Evolutionary conservation across 2,113 vertebrate species (phyloP).

Genomic region (Heloderma charlesbogerti): DNA sequence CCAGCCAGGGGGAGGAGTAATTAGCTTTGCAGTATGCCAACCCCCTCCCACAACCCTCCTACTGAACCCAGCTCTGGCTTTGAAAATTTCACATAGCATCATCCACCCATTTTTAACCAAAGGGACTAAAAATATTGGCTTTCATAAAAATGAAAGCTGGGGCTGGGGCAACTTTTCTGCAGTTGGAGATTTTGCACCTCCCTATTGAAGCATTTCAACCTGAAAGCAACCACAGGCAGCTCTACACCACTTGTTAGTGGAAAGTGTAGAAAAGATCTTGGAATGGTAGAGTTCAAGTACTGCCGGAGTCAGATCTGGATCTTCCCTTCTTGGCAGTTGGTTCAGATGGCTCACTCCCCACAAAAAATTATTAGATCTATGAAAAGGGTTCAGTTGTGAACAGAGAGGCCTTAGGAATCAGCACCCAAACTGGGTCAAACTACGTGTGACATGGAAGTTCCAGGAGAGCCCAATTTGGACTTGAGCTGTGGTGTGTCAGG

Average conservation of each 20-base stretch:
- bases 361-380: neutral
- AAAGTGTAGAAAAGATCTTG: neutral
- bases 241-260: neutral
- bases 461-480: neutral
- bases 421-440: neutral
- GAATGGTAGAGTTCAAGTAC: neutral
- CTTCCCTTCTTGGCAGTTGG: neutral
- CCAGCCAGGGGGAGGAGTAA: neutral
- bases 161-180: neutral
- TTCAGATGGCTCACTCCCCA: neutral
- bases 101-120: neutral
- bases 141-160: neutral
- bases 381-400: neutral
- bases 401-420: neutral
- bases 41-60: neutral
- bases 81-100: neutral
- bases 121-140: neutral
- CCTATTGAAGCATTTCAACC: neutral
- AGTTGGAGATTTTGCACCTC: neutral
- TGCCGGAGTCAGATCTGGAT: neutral
- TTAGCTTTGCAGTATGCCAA: neutral
- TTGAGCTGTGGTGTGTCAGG: neutral
- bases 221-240: neutral
- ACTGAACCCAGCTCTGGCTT: neutral
- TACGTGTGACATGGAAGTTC: neutral